Conservation (phyloP, 1,140 invertebrate species). For the Probaryconus sp. region DNA sequence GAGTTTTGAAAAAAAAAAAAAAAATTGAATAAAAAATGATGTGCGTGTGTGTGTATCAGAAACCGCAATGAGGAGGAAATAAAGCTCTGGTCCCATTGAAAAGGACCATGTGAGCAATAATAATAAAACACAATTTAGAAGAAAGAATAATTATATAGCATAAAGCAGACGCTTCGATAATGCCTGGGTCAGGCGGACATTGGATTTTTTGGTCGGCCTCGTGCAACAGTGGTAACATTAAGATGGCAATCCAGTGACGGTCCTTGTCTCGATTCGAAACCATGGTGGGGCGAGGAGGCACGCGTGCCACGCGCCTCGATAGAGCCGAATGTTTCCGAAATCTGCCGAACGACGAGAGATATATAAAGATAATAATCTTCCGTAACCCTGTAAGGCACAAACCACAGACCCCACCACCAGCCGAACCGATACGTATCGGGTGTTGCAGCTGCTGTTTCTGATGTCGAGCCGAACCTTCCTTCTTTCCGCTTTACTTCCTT, state of each 20-base stretch:
- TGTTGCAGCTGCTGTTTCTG: conserved; percentile 76
- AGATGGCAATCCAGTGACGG: conserved; percentile 46
- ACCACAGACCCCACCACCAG: conserved; percentile 62
- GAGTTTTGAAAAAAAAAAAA: no score
- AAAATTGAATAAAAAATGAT: no score
- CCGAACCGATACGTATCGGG: conserved; percentile 73
- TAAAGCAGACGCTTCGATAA: conserved; percentile 1
- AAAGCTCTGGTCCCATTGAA: no score
- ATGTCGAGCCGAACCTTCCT: conserved; percentile 63
- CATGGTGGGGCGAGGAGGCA: conserved; percentile 60
- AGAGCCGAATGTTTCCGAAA: conserved; percentile 60
- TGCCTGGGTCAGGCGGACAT: conserved; percentile 19
- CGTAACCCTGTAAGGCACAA: conserved; percentile 71
- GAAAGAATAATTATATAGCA: background rate
- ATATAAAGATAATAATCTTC: conserved; percentile 72
- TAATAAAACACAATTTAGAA: no score
- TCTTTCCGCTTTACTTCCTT: conserved; percentile 64
- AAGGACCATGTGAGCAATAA: no score
- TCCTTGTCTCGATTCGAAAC: conserved; percentile 34
- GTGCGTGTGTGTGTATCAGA: no score
- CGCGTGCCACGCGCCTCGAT: conserved; percentile 74
- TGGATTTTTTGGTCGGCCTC: conserved; percentile 25
- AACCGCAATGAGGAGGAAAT: no score
- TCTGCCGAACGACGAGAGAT: conserved; percentile 67
- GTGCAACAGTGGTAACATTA: conserved; percentile 30